phyloP scores from a whole-genome alignment of 2,888 invertebrate genomes.

The Thumatha senex region DNA sequence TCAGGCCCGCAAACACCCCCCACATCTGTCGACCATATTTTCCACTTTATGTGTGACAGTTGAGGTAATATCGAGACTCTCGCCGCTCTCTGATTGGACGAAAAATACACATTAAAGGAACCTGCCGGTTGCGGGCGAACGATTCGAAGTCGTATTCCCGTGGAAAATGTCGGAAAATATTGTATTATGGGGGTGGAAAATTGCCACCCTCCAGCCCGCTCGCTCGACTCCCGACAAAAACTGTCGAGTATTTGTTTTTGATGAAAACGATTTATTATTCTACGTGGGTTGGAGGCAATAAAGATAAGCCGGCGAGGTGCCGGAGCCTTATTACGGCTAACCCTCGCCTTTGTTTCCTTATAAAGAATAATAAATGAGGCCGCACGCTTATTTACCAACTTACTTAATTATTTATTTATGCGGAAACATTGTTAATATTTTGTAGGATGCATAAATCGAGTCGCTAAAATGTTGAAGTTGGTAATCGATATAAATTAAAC shows the following conservation, averaged over 20 bases:
- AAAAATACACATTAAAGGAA: conserved; percentile 85
- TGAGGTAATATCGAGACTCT: conserved; percentile 85
- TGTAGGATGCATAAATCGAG: conserved; percentile 58
- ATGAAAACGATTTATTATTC: conserved; percentile 84
- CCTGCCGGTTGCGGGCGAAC: conserved; percentile 81
- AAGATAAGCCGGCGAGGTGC: conserved; percentile 84
- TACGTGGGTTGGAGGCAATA: conserved; percentile 84
- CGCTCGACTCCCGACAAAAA: conserved; percentile 83
- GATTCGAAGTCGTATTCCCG: conserved; percentile 84
- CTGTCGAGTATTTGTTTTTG: conserved; percentile 85
- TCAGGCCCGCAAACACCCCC: conserved; percentile 55
- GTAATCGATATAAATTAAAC: conserved; percentile 5
- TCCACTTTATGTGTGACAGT: conserved; percentile 85
- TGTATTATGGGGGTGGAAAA: conserved; percentile 84
- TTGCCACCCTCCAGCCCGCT: conserved; percentile 81
- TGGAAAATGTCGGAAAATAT: conserved; percentile 84
- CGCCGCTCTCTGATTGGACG: conserved; percentile 84
- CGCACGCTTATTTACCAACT: conserved; percentile 81
- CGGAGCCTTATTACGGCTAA: conserved; percentile 84
- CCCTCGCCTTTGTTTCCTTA: conserved; percentile 84
- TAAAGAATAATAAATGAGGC: conserved; percentile 84
- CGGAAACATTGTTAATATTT: conserved; percentile 77
- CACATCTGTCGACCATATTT: conserved; percentile 84
- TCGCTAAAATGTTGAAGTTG: conserved; percentile 34
- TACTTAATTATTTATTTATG: conserved; percentile 82